phyloP scores from a whole-genome alignment of 2,113 vertebrate species.

The Turnix velox region DNA sequence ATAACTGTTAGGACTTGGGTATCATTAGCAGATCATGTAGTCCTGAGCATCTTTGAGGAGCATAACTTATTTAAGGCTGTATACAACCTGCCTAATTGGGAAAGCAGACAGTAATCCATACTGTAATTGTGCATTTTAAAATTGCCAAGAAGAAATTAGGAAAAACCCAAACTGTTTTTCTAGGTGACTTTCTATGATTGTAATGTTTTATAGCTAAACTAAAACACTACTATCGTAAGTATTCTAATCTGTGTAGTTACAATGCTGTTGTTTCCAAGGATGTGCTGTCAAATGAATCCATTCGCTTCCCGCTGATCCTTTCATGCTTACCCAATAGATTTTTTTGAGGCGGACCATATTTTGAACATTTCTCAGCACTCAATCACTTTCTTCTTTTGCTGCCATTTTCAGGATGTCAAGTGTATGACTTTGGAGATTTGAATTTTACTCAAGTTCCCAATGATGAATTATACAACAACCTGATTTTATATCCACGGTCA shows the following conservation, averaged over 20 bases:
- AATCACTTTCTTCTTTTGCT: not conserved
- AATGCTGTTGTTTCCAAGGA: not conserved
- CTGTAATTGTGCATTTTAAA: not conserved
- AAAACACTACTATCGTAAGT: not conserved
- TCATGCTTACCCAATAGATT: not conserved
- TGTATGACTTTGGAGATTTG: conserved; percentile 92
- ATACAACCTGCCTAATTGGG: not conserved
- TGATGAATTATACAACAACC: conserved; percentile 89
- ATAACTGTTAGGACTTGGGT: not conserved
- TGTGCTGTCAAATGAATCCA: not conserved
- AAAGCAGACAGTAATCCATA: not conserved
- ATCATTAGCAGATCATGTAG: not conserved
- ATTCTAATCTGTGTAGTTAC: not conserved
- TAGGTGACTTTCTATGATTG: not conserved
- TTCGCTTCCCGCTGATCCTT: rapidly evolving
- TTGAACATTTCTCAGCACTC: not conserved
- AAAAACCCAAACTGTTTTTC: not conserved
- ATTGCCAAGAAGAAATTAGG: not conserved
- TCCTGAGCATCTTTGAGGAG: not conserved
- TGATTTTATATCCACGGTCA: conserved; percentile 83
- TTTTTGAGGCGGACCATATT: not conserved
- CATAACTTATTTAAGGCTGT: not conserved
- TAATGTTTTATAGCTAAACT: not conserved
- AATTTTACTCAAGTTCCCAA: conserved; percentile 84
- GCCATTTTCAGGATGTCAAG: conserved; percentile 79